phyloP scores from a whole-genome alignment of 2,888 invertebrate genomes.

The Hecatera dysodea region DNA sequence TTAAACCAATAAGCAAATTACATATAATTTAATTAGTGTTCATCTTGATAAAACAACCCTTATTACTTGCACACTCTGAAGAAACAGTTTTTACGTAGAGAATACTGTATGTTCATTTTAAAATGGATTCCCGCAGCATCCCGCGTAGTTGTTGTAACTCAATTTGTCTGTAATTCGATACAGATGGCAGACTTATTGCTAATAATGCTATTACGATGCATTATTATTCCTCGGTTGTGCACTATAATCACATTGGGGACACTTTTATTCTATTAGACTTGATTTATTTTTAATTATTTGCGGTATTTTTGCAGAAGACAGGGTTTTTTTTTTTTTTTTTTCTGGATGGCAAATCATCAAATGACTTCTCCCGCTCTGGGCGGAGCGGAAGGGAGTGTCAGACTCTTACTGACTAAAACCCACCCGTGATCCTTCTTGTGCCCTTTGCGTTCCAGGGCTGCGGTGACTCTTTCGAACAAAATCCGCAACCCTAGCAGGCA shows the following conservation, averaged over 20 bases:
- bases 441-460: too few relatives aligned
- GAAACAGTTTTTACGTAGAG: not conserved
- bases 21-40: not conserved
- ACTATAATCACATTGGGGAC: conserved; percentile 29
- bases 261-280: conserved; percentile 23
- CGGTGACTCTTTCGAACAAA: too few relatives aligned
- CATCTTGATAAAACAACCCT: not conserved
- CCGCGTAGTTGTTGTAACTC: conserved; percentile 38
- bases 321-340: too few relatives aligned
- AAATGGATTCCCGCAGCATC: conserved; percentile 13
- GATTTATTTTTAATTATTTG: conserved; percentile 31
- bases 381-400: too few relatives aligned
- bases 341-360: too few relatives aligned
- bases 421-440: too few relatives aligned
- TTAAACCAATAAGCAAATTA: too few relatives aligned
- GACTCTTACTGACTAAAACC: too few relatives aligned
- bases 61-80: not conserved
- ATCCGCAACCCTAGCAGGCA: too few relatives aligned
- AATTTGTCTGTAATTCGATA: conserved; percentile 51
- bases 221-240: conserved; percentile 30
- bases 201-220: conserved; percentile 45
- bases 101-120: conserved; percentile 20
- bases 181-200: conserved; percentile 36
- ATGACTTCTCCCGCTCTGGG: too few relatives aligned
- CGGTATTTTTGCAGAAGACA: not conserved